Base-by-base conservation (phyloP, 2,888 invertebrate genomes). In the Caenorhabditis auriculariae region DNA sequence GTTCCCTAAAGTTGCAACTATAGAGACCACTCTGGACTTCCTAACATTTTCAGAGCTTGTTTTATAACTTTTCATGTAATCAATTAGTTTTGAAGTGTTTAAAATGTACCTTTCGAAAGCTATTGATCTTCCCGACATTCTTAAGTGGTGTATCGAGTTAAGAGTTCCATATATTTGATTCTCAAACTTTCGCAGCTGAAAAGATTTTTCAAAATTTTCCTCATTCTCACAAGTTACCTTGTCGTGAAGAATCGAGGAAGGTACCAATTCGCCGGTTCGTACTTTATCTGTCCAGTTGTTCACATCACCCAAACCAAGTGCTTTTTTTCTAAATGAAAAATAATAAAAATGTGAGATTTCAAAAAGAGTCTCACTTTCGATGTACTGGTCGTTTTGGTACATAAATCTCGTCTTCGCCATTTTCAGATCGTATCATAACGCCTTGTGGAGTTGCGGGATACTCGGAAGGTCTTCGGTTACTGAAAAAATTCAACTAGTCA, bases 381-480 rank as follows among this genome's bases (percentile, higher is more conserved):
- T n/a, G n/a, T n/a, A n/a, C n/a, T n/a, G n/a, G n/a, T n/a, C n/a
- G n/a, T n/a, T n/a, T n/a, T n/a, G n/a, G n/a, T n/a, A n/a, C n/a
- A n/a, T n/a, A n/a, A n/a, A n/a, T n/a, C n/a, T n/a, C n/a, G n/a
- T n/a, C n/a, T n/a, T n/a, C n/a, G n/a, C n/a, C n/a, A n/a, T n/a
- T n/a, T n/a, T n/a, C n/a, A n/a, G n/a, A n/a, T n/a, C n/a, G n/a
- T n/a, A n/a, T n/a, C n/a, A n/a, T n/a, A n/a, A n/a, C n/a, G n/a
- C n/a, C n/a, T n/a, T n/a, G n/a, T n/a, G n/a, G n/a, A n/a, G n/a
- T n/a, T n/a, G n/a, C n/a, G n/a, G n/a, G n/a, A n/a, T n/a, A n/a
- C n/a, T n/a, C 71, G 1, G 80, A 76, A 5, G 80, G 77, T 0
- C 80, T 68, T 4, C 80, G 78, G 51, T 80, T 80, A 49, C 78